Percentiles rank a stretch among this genome's conserved stretches.
These are phyloP conservation scores for Drosophila kanekoi DNA, from an alignment of 2,888 invertebrate species.

Conservation along the genomic window DNA sequence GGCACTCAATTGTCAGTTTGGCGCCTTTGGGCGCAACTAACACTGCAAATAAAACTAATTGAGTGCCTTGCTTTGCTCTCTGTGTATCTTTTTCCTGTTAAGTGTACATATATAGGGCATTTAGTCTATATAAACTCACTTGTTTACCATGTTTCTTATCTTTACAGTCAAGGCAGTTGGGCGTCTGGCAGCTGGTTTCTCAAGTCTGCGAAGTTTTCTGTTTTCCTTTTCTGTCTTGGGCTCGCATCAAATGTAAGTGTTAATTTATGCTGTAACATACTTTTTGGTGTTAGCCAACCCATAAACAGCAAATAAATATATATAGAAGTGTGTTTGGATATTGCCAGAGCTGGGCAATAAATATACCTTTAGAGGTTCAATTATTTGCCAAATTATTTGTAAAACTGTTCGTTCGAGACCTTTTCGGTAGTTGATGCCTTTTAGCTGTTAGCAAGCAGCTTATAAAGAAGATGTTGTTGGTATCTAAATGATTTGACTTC, in stretches of 20 bases:
- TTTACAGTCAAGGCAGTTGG: slow-evolving; percentile 58
- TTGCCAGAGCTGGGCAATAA: background rate
- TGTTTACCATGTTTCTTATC: slow-evolving; percentile 45
- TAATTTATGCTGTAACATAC: slow-evolving; percentile 70
- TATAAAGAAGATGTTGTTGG: background rate
- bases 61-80: slow-evolving; percentile 41
- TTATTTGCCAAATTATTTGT: slow-evolving; percentile 32
- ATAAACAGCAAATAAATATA: slow-evolving; percentile 39
- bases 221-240: background rate
- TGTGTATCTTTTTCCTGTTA: slow-evolving; percentile 2
- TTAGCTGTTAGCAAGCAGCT: background rate
- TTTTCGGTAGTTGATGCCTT: slow-evolving; percentile 20
- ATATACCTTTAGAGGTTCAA: background rate
- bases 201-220: slow-evolving; percentile 42
- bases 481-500: background rate
- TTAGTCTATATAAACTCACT: slow-evolving; percentile 9
- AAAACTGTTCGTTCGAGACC: slow-evolving; percentile 17
- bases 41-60: slow-evolving; percentile 68
- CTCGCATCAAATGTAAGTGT: slow-evolving; percentile 71
- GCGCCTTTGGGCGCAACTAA: slow-evolving; percentile 26
- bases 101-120: background rate
- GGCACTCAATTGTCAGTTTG: slow-evolving; percentile 28
- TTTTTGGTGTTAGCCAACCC: slow-evolving; percentile 42
- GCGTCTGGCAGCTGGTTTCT: slow-evolving; percentile 47
- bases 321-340: slow-evolving; percentile 3